These are phyloP conservation scores for Varanus salvator DNA, from an alignment of 2,113 vertebrate species.

Conservation along the genomic window DNA sequence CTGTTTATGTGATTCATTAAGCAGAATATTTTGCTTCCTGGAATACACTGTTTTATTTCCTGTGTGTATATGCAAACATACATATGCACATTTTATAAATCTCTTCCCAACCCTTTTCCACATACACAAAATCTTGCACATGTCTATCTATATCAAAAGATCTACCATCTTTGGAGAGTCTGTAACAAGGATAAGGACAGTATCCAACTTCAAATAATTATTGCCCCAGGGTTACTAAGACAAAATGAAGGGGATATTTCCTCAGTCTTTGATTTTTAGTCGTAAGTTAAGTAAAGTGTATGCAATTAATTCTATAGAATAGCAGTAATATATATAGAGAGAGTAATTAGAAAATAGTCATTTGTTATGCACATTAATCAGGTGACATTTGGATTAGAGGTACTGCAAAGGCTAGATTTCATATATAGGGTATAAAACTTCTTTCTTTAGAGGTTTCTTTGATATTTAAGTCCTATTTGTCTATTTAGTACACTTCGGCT, in stretches of 20 bases:
- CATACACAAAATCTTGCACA: neutral
- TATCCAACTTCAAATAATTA: neutral
- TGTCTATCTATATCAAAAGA: conserved; percentile 2
- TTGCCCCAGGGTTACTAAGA: conserved; percentile 46
- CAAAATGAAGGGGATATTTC: conserved; percentile 50
- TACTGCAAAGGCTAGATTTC: conserved; percentile 62
- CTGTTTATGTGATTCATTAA: neutral
- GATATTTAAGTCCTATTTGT: conserved; percentile 55
- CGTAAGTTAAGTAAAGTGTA: conserved; percentile 34
- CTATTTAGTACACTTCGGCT: conserved; percentile 71
- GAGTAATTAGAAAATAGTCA: conserved; percentile 51
- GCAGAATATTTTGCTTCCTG: conserved; percentile 6
- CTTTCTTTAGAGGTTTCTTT: conserved; percentile 66
- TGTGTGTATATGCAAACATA: neutral
- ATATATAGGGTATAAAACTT: conserved; percentile 46
- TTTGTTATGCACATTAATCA: conserved; percentile 45
- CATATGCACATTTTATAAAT: too few relatives aligned
- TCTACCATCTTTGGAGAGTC: conserved; percentile 27
- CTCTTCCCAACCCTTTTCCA: too few relatives aligned
- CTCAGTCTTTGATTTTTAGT: conserved; percentile 35
- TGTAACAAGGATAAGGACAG: conserved; percentile 34
- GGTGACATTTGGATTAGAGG: conserved; percentile 47
- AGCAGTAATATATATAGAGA: conserved; percentile 51
- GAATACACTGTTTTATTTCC: too few relatives aligned
- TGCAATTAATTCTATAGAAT: conserved; percentile 53